These are phyloP conservation scores for Drosophila kohkoa DNA, from an alignment of 1,140 invertebrate species.

Conservation along the genomic window DNA sequence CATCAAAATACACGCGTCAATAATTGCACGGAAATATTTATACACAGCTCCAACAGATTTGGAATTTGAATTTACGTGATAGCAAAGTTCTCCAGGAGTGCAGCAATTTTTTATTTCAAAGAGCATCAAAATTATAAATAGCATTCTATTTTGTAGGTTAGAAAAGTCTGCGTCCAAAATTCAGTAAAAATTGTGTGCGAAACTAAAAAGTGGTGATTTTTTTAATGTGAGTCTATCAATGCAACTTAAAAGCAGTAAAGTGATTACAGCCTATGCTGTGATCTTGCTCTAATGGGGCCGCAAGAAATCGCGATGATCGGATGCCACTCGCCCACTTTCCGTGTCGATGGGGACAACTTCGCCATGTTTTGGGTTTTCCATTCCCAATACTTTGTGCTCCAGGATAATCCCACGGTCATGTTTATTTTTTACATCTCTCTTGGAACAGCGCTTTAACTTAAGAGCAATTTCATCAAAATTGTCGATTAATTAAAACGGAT, in stretches of 20 bases:
- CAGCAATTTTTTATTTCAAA: slow-evolving; percentile 50
- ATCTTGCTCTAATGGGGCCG: too few species aligned
- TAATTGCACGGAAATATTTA: not conserved
- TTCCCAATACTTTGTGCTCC: too few species aligned
- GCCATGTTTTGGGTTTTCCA: too few species aligned
- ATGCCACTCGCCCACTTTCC: too few species aligned
- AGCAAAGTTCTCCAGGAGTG: slow-evolving; percentile 25
- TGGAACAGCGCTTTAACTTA: too few species aligned
- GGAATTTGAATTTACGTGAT: too few species aligned
- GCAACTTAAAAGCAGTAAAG: slow-evolving; percentile 25
- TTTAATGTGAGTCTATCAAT: slow-evolving; percentile 43
- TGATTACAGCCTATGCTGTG: not conserved
- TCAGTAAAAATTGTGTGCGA: slow-evolving; percentile 54
- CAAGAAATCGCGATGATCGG: too few species aligned
- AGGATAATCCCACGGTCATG: too few species aligned
- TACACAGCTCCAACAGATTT: not conserved
- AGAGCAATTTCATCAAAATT: too few species aligned
- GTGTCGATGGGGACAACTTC: too few species aligned
- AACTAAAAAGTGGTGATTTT: slow-evolving; percentile 13
- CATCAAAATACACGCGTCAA: not conserved
- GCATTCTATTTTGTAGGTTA: slow-evolving; percentile 24
- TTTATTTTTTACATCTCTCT: too few species aligned
- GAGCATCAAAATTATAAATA: slow-evolving; percentile 61
- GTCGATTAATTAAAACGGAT: too few species aligned
- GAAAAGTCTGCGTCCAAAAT: slow-evolving; percentile 46